Evolutionary conservation across 2,113 vertebrate species (phyloP), one percentile per base, ranked within the genome.

Genomic region (Galeopterus variegatus): DNA sequence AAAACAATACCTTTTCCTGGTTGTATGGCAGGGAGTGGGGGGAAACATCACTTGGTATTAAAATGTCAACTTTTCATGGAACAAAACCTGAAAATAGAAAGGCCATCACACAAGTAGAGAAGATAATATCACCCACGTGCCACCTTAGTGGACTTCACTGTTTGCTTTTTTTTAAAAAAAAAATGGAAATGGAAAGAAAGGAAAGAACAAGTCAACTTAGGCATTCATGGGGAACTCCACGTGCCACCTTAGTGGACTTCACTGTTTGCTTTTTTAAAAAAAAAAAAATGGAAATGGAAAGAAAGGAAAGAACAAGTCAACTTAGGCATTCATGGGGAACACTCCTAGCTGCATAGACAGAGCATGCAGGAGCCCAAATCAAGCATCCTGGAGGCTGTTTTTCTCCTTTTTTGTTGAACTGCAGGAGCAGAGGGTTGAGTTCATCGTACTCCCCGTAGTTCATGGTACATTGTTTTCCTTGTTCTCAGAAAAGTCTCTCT

Each of bases 31-130:
- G 24, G 45, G 69, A 92, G 26, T 56, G 10, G 50, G 82, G 91
- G 48, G 41, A 54, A 93, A 80, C 88, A 81, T 52, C 48, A 33
- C 36, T 91, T 72, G 15, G 8, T 69, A 77, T 86, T 70, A 85
- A 95, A 96, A 95, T 82, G 69, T n/a, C 82, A 97, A 70, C 52
- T 87, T 73, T 80, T 67, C 65, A 41, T 60, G 26, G 41, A 72
- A 92, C 12, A 77, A 94, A 93, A 69, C 52, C 67, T 86, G 21
- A 84, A 95, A 81, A 84, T 65, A 23, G 48, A 93, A 24, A 94
- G 82, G 70, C 72, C 8, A 52, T 48, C 70, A 31, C 11, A 45
- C 8, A 79, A 56, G 24, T 36, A 67, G 17, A 76, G 45, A 93
- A 58, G 23, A 82, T 58, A 92, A 73, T 45, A 80, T 50, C 92